A percentile compares a stretch with the other conserved stretches of the same genome.
Conservation (phyloP, 1,140 invertebrate genomes). For the Drosophila oshimai region DNA sequence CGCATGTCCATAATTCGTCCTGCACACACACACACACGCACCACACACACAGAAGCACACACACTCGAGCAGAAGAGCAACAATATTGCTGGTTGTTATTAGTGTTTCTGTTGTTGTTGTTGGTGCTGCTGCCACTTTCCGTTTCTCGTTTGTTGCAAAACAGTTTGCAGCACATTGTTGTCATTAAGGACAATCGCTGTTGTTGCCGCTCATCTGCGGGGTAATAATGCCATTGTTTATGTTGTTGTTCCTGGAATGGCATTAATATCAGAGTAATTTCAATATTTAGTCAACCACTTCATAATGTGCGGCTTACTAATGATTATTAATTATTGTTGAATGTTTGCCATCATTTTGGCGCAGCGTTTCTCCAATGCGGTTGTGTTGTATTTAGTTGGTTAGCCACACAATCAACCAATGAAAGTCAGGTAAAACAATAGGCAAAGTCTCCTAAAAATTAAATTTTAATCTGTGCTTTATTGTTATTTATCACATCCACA, state of each 20-base stretch:
- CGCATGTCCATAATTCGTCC: conserved; percentile 65
- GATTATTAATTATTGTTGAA: conserved; percentile 79
- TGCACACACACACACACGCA: too few relatives aligned
- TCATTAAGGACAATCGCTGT: conserved; percentile 44
- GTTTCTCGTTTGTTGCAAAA: conserved; percentile 63
- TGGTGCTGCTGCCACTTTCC: conserved; percentile 18
- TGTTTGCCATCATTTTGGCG: conserved; percentile 43
- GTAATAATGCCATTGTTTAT: conserved; percentile 74
- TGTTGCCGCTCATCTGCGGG: conserved; percentile 41
- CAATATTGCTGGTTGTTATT: conserved; percentile 43
- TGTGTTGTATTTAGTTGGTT: conserved; percentile 35
- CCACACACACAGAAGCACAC: not conserved
- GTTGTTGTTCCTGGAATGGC: conserved; percentile 61
- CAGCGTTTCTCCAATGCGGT: not conserved
- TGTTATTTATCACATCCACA: not conserved
- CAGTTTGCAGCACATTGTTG: conserved; percentile 73
- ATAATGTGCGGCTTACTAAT: conserved; percentile 79
- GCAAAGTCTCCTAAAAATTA: conserved; percentile 5
- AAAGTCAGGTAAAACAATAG: conserved; percentile 37
- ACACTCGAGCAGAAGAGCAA: conserved; percentile 8
- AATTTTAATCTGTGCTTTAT: not conserved
- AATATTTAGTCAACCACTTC: conserved; percentile 79
- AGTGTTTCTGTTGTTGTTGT: conserved; percentile 3
- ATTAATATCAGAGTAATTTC: conserved; percentile 77
- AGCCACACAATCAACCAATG: conserved; percentile 49